Evolutionary conservation across 1,140 invertebrate species (phyloP).

Genomic region (Drosophila rufa): DNA sequence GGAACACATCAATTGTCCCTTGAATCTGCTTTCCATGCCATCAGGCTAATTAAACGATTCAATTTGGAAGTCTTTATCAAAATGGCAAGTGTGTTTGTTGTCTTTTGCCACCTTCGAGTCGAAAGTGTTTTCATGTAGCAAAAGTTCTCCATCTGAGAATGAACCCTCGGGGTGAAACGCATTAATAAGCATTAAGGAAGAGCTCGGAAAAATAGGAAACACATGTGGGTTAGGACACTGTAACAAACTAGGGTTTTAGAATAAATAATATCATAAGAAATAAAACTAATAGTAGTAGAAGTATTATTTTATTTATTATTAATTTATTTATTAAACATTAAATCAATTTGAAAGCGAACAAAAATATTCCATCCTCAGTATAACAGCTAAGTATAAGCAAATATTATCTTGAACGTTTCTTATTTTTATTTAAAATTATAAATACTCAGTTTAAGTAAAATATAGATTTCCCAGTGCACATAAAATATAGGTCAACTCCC

Average conservation of each 20-base stretch:
- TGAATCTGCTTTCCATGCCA: conserved; percentile 47
- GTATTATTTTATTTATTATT: too few species aligned
- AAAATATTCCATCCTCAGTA: too few species aligned
- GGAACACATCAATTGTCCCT: conserved; percentile 45
- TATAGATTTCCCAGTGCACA: conserved; percentile 4
- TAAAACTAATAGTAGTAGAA: too few species aligned
- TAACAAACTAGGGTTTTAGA: neutral
- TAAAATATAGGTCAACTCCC: conserved; percentile 45
- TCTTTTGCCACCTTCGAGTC: conserved; percentile 34
- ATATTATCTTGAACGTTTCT: too few species aligned
- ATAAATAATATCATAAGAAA: too few species aligned
- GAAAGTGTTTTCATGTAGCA: conserved; percentile 50
- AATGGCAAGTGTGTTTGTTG: conserved; percentile 38
- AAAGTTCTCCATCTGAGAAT: conserved; percentile 10
- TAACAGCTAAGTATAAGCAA: too few species aligned
- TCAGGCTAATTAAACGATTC: conserved; percentile 73
- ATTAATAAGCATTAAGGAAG: conserved; percentile 75
- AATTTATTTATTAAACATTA: too few species aligned
- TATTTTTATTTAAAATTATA: neutral
- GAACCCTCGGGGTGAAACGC: conserved; percentile 36
- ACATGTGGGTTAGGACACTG: conserved; percentile 59
- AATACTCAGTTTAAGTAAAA: neutral
- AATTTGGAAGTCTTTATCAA: conserved; percentile 49
- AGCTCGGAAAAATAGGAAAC: conserved; percentile 23
- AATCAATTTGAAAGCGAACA: too few species aligned